Evolutionary conservation across 2,888 invertebrate species (phyloP), one percentile per base, ranked within the genome.

Genomic region (Pachymerium ferrugineum): DNA sequence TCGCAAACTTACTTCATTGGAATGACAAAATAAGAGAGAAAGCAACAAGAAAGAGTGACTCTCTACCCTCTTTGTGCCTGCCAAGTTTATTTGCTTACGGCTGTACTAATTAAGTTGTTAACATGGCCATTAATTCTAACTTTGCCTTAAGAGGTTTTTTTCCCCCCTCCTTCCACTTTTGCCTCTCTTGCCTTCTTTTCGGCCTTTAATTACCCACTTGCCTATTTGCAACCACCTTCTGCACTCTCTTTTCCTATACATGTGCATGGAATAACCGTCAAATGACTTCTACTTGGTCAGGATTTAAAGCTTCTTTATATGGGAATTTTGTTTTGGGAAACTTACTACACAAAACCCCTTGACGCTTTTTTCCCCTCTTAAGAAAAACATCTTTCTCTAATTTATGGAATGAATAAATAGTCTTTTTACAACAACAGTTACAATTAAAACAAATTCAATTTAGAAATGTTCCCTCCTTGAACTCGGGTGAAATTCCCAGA

Each of bases 21-120:
- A 25, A 54, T 54, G 54, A 54, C 54, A 54, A 54, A 54, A 54
- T 54, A 54, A 54, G 54, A 54, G 54, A 54, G 54, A 54, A 54
- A 54, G 25, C 14, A 54, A 54, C 25, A 25, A 54, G 8, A 54
- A 54, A 25, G 22, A 38, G 25, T 25, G 54, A 54, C 54, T 54
- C 54, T 25, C 54, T 54, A 54, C 28, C 54, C 54, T 54, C 54
- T 54, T 54, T 54, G 54, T 54, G 54, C 54, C 54, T 54, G 54
- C 54, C 54, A 54, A 54, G 54, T 54, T 54, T 54, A 54, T 54
- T 54, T 54, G 54, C 54, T 54, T 54, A 54, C 54, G 54, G 54
- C 54, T 54, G 54, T 54, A 54, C 54, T 54, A 54, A 54, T 54
- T 54, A 54, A 54, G 54, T 54, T 54, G 54, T 54, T 54, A 54